These are phyloP conservation scores for Dolichopus griseipennis DNA, from an alignment of 2,888 invertebrate genomes.

Conservation along the genomic window DNA sequence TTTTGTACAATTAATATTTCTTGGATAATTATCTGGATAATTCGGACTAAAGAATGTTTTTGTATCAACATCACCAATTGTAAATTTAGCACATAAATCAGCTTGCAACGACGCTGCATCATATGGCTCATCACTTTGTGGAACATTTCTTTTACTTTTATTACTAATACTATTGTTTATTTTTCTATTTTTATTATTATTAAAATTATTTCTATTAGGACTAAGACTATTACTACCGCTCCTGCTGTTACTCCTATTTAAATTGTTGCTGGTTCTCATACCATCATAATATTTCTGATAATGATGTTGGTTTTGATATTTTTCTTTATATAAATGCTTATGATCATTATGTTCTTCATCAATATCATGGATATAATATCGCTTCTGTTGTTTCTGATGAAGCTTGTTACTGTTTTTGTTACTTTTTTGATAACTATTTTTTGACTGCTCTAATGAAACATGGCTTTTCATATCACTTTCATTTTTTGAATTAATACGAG, in stretches of 20 bases:
- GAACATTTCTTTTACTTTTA: constrained; percentile 1
- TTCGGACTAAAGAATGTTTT: constrained; percentile 62
- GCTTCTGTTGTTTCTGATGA: constrained; percentile 8
- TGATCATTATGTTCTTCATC: not conserved
- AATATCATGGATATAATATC: not conserved
- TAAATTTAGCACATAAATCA: constrained; percentile 49
- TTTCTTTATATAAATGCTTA: not conserved
- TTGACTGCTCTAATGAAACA: too few relatives aligned
- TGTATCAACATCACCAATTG: constrained; percentile 48
- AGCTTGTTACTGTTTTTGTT: not conserved
- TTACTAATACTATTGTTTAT: constrained; percentile 12
- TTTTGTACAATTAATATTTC: constrained; percentile 56
- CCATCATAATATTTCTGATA: constrained; percentile 13
- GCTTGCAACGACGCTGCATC: constrained; percentile 14
- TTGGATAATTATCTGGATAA: constrained; percentile 58
- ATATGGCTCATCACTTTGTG: constrained; percentile 12
- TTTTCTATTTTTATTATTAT: constrained; percentile 8
- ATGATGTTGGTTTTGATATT: constrained; percentile 12
- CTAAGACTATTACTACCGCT: constrained; percentile 10
- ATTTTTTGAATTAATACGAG: too few relatives aligned
- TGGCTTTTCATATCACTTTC: too few relatives aligned
- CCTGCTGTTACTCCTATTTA: not conserved
- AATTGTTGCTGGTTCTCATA: constrained; percentile 16
- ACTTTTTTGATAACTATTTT: too few relatives aligned
- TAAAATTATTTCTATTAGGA: constrained; percentile 13